Evolutionary conservation across 2,113 vertebrate species (phyloP).

Genomic region (Colaptes auratus): DNA sequence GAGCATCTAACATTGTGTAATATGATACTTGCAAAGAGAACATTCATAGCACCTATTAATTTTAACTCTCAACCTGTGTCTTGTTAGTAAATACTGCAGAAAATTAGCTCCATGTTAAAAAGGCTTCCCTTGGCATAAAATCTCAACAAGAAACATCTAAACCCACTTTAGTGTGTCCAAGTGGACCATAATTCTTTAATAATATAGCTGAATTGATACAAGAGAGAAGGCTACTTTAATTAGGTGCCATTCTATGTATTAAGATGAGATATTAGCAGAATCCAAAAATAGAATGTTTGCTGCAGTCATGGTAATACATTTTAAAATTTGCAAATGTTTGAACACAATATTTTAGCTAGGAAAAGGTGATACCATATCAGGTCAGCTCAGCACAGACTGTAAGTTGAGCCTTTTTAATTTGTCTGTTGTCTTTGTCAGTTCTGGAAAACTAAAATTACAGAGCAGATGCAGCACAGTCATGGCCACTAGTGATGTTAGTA

Average conservation of each 20-base stretch:
- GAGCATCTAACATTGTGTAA: not conserved
- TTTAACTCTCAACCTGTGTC: not conserved
- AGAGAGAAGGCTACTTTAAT: constrained; percentile 32
- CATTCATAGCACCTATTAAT: not conserved
- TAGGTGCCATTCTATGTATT: constrained; percentile 25
- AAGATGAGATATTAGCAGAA: constrained; percentile 45
- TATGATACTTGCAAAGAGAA: not conserved
- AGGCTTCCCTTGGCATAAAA: not conserved
- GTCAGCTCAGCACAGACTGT: not conserved
- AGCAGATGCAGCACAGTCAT: not conserved
- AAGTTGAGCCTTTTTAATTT: not conserved
- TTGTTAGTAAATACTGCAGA: constrained; percentile 15
- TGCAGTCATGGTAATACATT: constrained; percentile 46
- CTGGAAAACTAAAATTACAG: not conserved
- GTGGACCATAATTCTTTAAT: not conserved
- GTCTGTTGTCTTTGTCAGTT: not conserved
- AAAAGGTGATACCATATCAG: not conserved
- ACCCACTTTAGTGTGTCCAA: not conserved
- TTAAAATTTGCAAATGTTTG: constrained; percentile 29
- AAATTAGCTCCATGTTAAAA: constrained; percentile 1
- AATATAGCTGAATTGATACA: constrained; percentile 24
- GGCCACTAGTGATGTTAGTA: not conserved
- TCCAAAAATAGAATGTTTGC: constrained; percentile 56
- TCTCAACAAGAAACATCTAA: not conserved
- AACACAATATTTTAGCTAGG: not conserved